phyloP scores from a whole-genome alignment of 2,888 invertebrate genomes.

The Habrosyne pyritoides region DNA sequence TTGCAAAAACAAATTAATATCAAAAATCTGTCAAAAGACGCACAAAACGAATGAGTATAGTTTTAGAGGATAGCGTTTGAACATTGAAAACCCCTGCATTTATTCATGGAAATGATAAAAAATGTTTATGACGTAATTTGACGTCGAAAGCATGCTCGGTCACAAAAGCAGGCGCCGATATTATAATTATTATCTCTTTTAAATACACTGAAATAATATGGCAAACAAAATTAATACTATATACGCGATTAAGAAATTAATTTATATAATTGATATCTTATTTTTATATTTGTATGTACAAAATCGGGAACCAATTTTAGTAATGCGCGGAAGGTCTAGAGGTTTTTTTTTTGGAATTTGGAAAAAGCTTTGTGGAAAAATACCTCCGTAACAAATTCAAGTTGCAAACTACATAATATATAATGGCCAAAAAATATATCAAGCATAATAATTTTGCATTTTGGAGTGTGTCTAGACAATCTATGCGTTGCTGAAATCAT shows the following conservation, averaged over 20 bases:
- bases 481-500: constrained; percentile 71
- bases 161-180: constrained; percentile 59
- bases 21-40: no score
- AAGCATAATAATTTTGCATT: constrained; percentile 65
- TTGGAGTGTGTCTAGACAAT: constrained; percentile 59
- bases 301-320: constrained; percentile 60
- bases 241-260: constrained; percentile 39
- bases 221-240: constrained; percentile 70
- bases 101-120: constrained; percentile 14
- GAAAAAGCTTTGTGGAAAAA: constrained; percentile 56
- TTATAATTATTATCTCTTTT: constrained; percentile 17
- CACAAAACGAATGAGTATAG: no score
- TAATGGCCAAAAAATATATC: constrained; percentile 61
- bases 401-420: constrained; percentile 64
- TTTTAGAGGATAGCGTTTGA: background rate
- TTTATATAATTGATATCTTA: constrained; percentile 37
- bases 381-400: constrained; percentile 54
- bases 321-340: constrained; percentile 78
- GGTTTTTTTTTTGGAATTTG: constrained; percentile 59
- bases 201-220: constrained; percentile 29
- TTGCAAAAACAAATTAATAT: no score
- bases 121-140: constrained; percentile 11
- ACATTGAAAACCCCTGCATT: constrained; percentile 7
- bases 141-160: constrained; percentile 53
- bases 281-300: constrained; percentile 43